Conservation (phyloP, 2,888 invertebrate genomes). For the Leucozona laternaria region DNA sequence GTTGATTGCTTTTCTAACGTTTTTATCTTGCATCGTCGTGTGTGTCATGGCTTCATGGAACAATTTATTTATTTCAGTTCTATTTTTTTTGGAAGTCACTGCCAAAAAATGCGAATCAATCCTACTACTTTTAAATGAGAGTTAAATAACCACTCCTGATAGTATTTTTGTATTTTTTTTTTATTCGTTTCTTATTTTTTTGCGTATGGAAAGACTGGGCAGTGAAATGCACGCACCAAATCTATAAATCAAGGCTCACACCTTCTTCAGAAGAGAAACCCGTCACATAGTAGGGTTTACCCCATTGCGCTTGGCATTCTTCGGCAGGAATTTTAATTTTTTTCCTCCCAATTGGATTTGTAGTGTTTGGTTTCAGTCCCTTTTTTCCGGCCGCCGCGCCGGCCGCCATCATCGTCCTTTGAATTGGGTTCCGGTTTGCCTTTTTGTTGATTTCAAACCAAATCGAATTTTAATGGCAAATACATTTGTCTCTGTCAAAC, state of each 20-base stretch:
- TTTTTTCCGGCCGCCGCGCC: background rate
- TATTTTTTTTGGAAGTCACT: background rate
- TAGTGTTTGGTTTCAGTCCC: slow-evolving; percentile 56
- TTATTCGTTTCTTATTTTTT: background rate
- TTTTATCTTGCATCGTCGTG: slow-evolving; percentile 46
- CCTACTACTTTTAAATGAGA: slow-evolving; percentile 55
- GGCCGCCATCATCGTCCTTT: background rate
- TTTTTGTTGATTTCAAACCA: slow-evolving; percentile 63
- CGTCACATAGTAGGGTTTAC: slow-evolving; percentile 31
- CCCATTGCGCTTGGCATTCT: slow-evolving; percentile 52
- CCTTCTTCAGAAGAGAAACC: background rate
- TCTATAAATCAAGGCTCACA: slow-evolving; percentile 69
- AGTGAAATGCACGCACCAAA: slow-evolving; percentile 54
- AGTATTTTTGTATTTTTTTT: slow-evolving; percentile 32
- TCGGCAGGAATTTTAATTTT: slow-evolving; percentile 45
- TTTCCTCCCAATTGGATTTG: slow-evolving; percentile 51
- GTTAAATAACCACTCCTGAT: slow-evolving; percentile 62
- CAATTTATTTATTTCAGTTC: slow-evolving; percentile 50
- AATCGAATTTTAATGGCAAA: slow-evolving; percentile 76
- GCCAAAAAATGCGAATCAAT: slow-evolving; percentile 56
- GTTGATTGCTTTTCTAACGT: slow-evolving; percentile 56
- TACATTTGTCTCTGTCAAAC: slow-evolving; percentile 75
- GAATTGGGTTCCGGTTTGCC: slow-evolving; percentile 24
- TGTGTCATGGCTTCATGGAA: background rate
- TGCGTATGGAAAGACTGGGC: background rate